A percentile compares a stretch with the other conserved stretches of the same genome.
Conservation (phyloP, 2,113 vertebrate genomes). For the Tinamus guttatus region DNA sequence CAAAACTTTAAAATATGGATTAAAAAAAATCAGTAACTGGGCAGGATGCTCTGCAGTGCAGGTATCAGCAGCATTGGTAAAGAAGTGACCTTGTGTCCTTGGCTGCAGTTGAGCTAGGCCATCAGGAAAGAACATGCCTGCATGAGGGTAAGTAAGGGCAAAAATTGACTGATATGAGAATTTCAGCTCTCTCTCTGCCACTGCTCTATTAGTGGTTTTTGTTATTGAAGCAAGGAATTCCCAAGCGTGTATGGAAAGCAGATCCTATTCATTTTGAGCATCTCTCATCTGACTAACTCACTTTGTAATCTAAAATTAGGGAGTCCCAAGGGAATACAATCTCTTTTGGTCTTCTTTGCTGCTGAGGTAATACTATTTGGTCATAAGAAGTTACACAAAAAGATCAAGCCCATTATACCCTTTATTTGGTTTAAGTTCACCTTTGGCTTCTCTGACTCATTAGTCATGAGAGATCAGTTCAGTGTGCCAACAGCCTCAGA, state of each 20-base stretch:
- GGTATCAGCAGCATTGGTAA: background rate
- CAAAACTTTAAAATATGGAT: background rate
- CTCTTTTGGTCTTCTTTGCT: background rate
- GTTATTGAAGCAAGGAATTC: conserved; percentile 2
- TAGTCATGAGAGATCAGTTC: background rate
- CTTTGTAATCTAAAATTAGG: conserved; percentile 33
- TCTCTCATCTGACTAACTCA: conserved; percentile 23
- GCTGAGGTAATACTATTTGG: background rate
- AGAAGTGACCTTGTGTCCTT: background rate
- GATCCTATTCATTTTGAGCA: background rate
- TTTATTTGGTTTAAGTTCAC: background rate
- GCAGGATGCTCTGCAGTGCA: background rate
- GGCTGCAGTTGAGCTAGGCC: background rate
- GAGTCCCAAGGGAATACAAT: background rate
- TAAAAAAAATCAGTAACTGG: background rate
- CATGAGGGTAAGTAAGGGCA: background rate
- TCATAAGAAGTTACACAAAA: background rate
- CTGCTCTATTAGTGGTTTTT: conserved; percentile 3
- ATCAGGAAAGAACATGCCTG: background rate
- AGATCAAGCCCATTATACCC: background rate
- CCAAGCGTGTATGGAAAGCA: background rate
- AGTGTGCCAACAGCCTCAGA: background rate
- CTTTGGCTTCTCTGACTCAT: background rate
- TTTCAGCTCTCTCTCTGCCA: background rate
- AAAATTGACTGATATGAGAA: background rate